These are phyloP conservation scores for Didymodactylos carnosus DNA, from an alignment of 2,888 invertebrate species.

Conservation along the genomic window DNA sequence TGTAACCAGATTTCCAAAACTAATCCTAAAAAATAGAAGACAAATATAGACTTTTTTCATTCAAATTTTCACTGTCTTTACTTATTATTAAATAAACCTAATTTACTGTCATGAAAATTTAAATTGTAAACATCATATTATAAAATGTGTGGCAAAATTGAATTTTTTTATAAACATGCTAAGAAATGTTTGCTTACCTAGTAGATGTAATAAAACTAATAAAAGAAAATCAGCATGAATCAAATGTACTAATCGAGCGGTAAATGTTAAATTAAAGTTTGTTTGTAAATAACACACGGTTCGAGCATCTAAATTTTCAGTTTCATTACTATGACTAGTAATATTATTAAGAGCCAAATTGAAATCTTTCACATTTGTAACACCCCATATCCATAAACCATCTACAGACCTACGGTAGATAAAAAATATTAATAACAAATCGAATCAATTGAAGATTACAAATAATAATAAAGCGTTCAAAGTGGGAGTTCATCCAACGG, in stretches of 20 bases:
- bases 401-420: no score
- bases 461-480: no score
- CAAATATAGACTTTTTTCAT: neutral
- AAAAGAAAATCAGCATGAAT: neutral
- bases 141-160: neutral
- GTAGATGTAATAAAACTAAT: neutral
- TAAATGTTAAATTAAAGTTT: neutral
- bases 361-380: neutral
- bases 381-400: neutral
- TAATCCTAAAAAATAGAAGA: neutral
- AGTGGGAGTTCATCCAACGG: no score
- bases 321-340: neutral
- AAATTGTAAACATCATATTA: no score
- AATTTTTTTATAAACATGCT: neutral
- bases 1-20: neutral
- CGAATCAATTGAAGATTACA: no score
- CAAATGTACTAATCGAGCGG: neutral
- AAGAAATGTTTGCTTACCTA: neutral
- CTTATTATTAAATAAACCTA: no score
- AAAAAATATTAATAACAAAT: no score
- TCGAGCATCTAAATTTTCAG: neutral
- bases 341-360: neutral
- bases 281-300: neutral
- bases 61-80: no score
- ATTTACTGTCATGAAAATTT: no score